Conservation (phyloP, 2,888 invertebrate genomes). For the Stramonita haemastoma region DNA sequence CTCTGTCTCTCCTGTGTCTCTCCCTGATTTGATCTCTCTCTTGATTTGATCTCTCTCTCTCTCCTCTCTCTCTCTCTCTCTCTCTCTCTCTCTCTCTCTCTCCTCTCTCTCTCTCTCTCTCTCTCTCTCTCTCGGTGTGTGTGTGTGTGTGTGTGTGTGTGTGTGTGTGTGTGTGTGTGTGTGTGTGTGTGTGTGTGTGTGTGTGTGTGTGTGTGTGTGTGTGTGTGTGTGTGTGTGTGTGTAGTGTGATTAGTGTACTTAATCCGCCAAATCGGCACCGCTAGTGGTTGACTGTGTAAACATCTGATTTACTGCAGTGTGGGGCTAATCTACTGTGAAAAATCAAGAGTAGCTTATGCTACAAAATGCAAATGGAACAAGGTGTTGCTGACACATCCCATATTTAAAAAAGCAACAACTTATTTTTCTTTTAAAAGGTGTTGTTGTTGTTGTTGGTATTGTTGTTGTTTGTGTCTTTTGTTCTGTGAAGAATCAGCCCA, state of each 20-base stretch:
- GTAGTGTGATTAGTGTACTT: neutral
- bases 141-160: too few relatives aligned
- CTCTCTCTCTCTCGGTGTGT: neutral
- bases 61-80: neutral
- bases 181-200: constrained; percentile 4
- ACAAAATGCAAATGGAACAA: too few relatives aligned
- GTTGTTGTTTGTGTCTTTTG: too few relatives aligned
- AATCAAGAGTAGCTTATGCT: too few relatives aligned
- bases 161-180: neutral
- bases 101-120: neutral
- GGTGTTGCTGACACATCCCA: too few relatives aligned
- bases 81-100: neutral
- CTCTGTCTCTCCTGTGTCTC: neutral
- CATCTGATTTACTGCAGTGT: neutral
- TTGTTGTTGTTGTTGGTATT: too few relatives aligned
- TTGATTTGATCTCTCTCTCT: neutral
- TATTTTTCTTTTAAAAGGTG: too few relatives aligned
- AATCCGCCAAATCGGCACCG: neutral
- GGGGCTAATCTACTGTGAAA: too few relatives aligned
- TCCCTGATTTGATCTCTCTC: neutral
- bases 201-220: neutral
- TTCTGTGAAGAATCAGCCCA: too few relatives aligned
- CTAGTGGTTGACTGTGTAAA: neutral
- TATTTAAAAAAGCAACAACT: too few relatives aligned
- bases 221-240: neutral